phyloP scores from a whole-genome alignment of 2,113 vertebrate species.

The Sinocyclocheilus rhinocerous region DNA sequence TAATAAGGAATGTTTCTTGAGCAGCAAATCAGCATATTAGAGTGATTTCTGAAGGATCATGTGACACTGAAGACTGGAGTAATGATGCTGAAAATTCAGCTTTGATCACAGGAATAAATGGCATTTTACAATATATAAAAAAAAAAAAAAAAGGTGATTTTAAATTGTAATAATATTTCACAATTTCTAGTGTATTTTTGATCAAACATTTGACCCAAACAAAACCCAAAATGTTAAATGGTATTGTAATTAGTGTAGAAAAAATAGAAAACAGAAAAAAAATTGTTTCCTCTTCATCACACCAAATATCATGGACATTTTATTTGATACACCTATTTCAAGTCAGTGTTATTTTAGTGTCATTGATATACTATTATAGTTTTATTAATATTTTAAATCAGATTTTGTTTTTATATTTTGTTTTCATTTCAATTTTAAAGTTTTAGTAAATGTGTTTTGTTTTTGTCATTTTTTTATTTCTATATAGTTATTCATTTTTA shows the following conservation, averaged over 20 bases:
- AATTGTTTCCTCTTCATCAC: background rate
- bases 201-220: background rate
- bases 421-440: too few species aligned
- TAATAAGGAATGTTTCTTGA: background rate
- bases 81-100: background rate
- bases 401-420: too few species aligned
- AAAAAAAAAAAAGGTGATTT: background rate
- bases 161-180: background rate
- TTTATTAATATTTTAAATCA: too few species aligned
- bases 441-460: too few species aligned
- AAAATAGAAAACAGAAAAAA: background rate
- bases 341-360: background rate
- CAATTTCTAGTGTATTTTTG: background rate
- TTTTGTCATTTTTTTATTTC: too few species aligned
- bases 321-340: background rate
- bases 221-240: background rate
- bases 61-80: background rate
- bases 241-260: too few species aligned
- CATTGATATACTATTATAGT: too few species aligned
- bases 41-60: background rate
- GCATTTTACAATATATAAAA: background rate
- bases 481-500: background rate
- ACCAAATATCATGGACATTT: background rate
- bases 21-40: background rate
- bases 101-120: background rate